Evolutionary conservation across 2,113 vertebrate species (phyloP), one percentile per base, ranked within the genome.

Genomic region (Thamnophis sirtalis): DNA sequence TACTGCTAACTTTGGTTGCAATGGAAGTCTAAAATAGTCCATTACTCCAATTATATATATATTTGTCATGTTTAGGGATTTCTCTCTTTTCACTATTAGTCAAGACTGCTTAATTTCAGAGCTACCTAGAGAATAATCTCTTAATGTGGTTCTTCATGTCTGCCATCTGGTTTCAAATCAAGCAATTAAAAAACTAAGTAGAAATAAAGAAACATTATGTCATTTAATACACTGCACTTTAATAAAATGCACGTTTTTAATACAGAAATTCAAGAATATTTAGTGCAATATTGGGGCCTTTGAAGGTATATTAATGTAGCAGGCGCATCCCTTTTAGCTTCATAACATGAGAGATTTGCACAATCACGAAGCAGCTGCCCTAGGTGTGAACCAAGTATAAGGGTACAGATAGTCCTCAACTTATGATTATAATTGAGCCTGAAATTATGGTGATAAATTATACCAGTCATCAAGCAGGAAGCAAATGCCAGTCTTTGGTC

Each of bases 1-100:
- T 13, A 84, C 11, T 85, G 49, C 3, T 85, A 85, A 15, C 55
- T 84, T 11, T 43, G 56, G 86, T 55, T 93, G 58, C 54, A 56
- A 86, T 60, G 89, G 92, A 87, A 94, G 68, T 73, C 0, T 19
- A 48, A 95, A 92, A 60, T 13, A 55, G 51, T 38, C 24, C 73
- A 9, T 80, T 9, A 80, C 26, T 87, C 84, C 53, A 88, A 43
- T 53, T 43, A 48, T 38, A 53, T 38, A 53, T 60, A 28, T 53
- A 24, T 21, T n/a, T 58, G 33, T 85, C 48, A 89, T 60, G 84
- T 87, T 90, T 43, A 80, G 50, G 51, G 50, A 73, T 90, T 87
- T 86, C 17, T 50, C 10, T 56, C 38, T 80, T 88, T 90, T 87
- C 84, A 55, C 9, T 22, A 51, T 56, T 90, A 90, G 60, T 55